Percentiles rank a stretch among this genome's conserved stretches.
These are phyloP conservation scores for Thoracochromis brauschi DNA, from an alignment of 2,113 vertebrate genomes.

Conservation along the genomic window DNA sequence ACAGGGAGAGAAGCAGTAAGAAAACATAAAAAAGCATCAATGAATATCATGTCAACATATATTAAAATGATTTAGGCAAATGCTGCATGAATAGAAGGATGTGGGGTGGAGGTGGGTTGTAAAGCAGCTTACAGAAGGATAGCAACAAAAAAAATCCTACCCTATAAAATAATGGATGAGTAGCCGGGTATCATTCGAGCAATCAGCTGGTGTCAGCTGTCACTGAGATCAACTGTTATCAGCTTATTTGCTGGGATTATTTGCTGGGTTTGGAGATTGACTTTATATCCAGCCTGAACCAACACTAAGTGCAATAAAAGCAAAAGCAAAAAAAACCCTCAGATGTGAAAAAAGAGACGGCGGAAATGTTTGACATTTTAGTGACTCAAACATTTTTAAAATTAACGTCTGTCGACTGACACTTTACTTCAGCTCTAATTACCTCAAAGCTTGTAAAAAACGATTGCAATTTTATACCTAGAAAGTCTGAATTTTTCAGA, in stretches of 20 bases:
- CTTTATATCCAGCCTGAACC: not conserved
- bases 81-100: not conserved
- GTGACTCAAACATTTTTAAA: not conserved
- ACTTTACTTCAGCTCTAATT: not conserved
- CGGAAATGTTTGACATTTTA: not conserved
- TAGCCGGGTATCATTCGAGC: not conserved
- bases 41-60: not conserved
- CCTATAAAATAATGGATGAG: not conserved
- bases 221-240: not conserved
- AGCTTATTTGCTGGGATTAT: not conserved
- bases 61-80: not conserved
- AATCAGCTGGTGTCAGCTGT: not conserved
- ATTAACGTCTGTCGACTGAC: not conserved
- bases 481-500: not conserved
- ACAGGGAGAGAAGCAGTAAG: not conserved
- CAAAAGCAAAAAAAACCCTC: accelerated
- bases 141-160: not conserved
- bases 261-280: not conserved
- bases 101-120: not conserved
- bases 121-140: not conserved
- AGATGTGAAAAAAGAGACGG: not conserved
- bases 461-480: not conserved
- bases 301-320: not conserved
- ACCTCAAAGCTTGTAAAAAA: not conserved
- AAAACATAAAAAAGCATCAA: not conserved